phyloP scores from a whole-genome alignment of 2,888 invertebrate species.

The Drosophila niveifrons region DNA sequence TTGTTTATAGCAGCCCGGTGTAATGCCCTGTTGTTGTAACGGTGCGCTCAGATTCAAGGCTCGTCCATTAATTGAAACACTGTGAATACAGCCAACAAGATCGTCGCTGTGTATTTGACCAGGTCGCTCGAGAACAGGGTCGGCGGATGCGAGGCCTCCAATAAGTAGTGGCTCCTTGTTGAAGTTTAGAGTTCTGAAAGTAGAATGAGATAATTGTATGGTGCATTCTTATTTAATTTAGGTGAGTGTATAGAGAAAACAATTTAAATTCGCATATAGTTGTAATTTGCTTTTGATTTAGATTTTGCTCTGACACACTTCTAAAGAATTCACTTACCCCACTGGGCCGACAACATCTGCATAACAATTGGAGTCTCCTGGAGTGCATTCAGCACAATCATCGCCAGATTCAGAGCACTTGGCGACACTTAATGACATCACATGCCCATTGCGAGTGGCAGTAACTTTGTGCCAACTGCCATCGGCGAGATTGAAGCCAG shows the following conservation, averaged over 20 bases:
- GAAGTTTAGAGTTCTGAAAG: conserved; percentile 94
- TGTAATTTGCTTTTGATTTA: background rate
- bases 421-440: conserved; percentile 93
- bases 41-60: conserved; percentile 93
- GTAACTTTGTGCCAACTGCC: conserved; percentile 97
- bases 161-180: conserved; percentile 94
- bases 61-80: conserved; percentile 94
- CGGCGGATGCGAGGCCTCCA: conserved; percentile 94
- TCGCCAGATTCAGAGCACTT: conserved; percentile 94
- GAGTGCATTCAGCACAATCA: conserved; percentile 93
- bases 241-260: background rate
- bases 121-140: conserved; percentile 94
- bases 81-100: conserved; percentile 96
- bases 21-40: conserved; percentile 89
- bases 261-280: background rate
- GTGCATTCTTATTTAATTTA: background rate
- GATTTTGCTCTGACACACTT: background rate
- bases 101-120: conserved; percentile 97
- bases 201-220: background rate
- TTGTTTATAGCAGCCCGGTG: conserved; percentile 91
- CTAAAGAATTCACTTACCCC: conserved; percentile 88
- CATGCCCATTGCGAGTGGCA: conserved; percentile 95
- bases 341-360: conserved; percentile 94
- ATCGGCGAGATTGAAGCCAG: conserved; percentile 90
- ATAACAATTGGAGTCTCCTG: conserved; percentile 93